Base-by-base conservation (phyloP, 37 sponge, comb jelly and placozoan genomes). In the Eunapius fragilis region DNA sequence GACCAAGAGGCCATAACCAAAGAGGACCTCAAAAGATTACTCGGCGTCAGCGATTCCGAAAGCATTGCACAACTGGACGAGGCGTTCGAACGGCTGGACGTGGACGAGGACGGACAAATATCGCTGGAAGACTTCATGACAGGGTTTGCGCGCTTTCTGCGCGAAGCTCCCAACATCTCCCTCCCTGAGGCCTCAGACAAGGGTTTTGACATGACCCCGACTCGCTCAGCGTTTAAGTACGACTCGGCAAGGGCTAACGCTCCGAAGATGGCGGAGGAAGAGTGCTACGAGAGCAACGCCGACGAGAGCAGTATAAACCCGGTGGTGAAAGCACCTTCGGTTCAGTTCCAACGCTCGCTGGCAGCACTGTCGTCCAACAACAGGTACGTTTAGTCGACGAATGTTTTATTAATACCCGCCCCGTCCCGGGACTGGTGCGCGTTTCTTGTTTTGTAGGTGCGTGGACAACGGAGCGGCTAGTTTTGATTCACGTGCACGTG, bases 81-180 rank as follows among this genome's bases (percentile, higher is more conserved):
- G 38, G 93, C 90, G 25, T 93, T 93, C 70, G 67, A 71, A 26
- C 67, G 78, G 38, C 69, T 93, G 71, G 93, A 93, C 37, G 31
- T 78, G 6, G 90, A 93, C 67, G 89, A 87, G 0, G 87, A 89
- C 70, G 93, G 93, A 2, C 37, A 78, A 17, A 79, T 93, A 19
- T 87, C 87, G 13, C 19, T 79, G 34, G 81, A 89, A 9, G 93
- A 93, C 58, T 93, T 93, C 36, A 70, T 86, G 76, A 71, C 80
- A 23, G 93, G 93, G 50, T 88, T 92, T 76, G 86, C 89, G 12
- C 49, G 82, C 32, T 92, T 88, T 45, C 67, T 89, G 41, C 80
- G 67, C 19, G 80, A 85, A 71, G 90, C 85, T 19, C 80, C 90
- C 10, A 34, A 68, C 48, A 70, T 74, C 1, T 79, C 89, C 2